Percentiles rank a stretch among this genome's conserved stretches.
phyloP scores from a whole-genome alignment of 2,797 vertebrate species.

The Urocyon cinereoargenteus region DNA sequence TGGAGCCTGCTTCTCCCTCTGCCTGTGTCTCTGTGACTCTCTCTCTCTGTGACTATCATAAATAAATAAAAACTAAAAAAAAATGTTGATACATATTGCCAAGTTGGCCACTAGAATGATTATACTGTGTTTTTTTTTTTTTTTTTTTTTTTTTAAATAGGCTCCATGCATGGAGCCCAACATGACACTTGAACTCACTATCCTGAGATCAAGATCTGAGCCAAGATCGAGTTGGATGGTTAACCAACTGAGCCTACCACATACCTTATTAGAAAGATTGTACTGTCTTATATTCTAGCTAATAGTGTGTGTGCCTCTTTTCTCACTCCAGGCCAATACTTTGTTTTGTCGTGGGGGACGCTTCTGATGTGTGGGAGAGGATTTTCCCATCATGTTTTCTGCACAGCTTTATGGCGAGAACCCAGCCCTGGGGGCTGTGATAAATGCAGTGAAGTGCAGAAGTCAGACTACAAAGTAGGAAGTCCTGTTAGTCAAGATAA shows the following conservation, averaged over 20 bases:
- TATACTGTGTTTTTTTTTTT: not conserved
- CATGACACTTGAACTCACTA: not conserved
- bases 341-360: not conserved
- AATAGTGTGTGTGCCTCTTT: not conserved
- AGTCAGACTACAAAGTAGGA: constrained; percentile 19
- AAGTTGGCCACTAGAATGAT: not conserved
- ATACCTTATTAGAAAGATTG: not conserved
- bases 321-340: not conserved
- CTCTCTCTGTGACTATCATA: no score
- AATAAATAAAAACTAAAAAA: no score
- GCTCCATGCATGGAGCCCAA: not conserved
- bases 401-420: not conserved
- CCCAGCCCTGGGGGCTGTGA: not conserved
- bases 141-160: not conserved
- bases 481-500: constrained; percentile 52
- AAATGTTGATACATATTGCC: not conserved
- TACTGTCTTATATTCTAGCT: not conserved
- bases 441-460: not conserved
- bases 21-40: no score
- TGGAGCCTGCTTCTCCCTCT: no score
- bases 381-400: not conserved
- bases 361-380: not conserved
- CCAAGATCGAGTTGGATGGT: not conserved
- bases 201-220: not conserved
- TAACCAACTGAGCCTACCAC: not conserved